Conservation (phyloP, 2,113 vertebrate species). For the Bucco capensis region DNA sequence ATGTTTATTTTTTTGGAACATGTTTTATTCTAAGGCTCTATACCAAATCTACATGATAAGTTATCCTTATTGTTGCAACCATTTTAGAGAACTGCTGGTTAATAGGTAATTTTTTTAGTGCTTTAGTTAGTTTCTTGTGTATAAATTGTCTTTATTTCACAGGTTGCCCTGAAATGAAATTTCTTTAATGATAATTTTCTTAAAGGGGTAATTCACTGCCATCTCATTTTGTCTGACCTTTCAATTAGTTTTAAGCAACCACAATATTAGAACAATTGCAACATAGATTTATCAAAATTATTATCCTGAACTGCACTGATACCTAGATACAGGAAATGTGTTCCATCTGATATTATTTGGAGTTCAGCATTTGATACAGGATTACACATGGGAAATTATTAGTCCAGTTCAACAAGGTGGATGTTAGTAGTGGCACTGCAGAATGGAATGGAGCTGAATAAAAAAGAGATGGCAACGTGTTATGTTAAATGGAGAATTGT, state of each 20-base stretch:
- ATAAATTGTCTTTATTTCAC: background rate
- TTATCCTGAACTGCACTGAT: background rate
- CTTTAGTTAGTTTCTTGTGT: background rate
- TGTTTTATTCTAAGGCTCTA: background rate
- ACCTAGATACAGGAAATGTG: background rate
- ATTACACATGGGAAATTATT: background rate
- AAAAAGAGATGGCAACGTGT: background rate
- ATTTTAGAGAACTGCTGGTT: background rate
- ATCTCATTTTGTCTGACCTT: slow-evolving; percentile 35
- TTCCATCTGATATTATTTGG: background rate
- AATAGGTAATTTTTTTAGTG: background rate
- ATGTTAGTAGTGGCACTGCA: background rate
- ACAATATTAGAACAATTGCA: background rate
- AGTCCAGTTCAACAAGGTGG: background rate
- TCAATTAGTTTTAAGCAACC: slow-evolving; percentile 31
- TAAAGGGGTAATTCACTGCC: background rate
- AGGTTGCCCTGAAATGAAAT: background rate
- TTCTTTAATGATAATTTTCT: slow-evolving; percentile 5
- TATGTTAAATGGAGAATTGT: slow-evolving; percentile 1
- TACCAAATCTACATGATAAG: background rate
- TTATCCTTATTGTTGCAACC: background rate
- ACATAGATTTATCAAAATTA: background rate
- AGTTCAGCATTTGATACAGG: background rate
- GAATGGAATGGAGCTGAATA: background rate
- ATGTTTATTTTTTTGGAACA: background rate